A percentile compares a stretch with the other conserved stretches of the same genome.
These are phyloP conservation scores for Trichogramma pretiosum DNA, from an alignment of 1,140 invertebrate genomes.

Conservation along the genomic window DNA sequence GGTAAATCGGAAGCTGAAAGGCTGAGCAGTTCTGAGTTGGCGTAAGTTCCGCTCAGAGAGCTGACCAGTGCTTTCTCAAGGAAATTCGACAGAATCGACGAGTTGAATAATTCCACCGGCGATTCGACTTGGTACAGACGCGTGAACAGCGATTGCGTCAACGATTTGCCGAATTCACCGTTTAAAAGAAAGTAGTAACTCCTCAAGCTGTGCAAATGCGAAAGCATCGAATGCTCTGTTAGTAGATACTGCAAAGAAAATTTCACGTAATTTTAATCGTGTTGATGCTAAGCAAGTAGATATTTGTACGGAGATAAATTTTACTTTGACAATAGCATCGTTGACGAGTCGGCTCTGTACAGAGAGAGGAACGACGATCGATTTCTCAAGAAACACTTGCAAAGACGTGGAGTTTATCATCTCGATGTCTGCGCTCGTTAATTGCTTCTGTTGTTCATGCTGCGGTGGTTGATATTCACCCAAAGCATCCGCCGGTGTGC, in stretches of 20 bases:
- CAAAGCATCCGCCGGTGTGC: constrained; percentile 12
- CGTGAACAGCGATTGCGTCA: constrained; percentile 57
- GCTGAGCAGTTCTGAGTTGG: constrained; percentile 34
- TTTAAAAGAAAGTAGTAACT: constrained; percentile 69
- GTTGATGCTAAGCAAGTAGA: no score
- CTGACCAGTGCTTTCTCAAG: constrained; percentile 53
- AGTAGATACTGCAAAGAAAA: constrained; percentile 47
- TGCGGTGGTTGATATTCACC: no score
- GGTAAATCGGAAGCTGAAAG: constrained; percentile 33
- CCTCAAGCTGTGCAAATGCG: constrained; percentile 60
- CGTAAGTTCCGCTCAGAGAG: constrained; percentile 34
- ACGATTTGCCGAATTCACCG: constrained; percentile 62
- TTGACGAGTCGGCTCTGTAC: constrained; percentile 60
- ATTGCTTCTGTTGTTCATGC: background rate
- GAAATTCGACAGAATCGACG: constrained; percentile 55
- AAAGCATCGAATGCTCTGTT: constrained; percentile 55
- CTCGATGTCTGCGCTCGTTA: constrained; percentile 36
- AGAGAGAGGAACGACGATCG: constrained; percentile 57
- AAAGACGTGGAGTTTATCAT: constrained; percentile 45
- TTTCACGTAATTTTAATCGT: no score
- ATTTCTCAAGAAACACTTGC: constrained; percentile 56
- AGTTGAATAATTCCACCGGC: constrained; percentile 60
- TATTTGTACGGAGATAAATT: no score
- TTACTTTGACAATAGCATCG: constrained; percentile 55
- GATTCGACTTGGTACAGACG: constrained; percentile 52